Conservation (phyloP, 2,797 vertebrate genomes). For the Coracias cyanogaster region DNA sequence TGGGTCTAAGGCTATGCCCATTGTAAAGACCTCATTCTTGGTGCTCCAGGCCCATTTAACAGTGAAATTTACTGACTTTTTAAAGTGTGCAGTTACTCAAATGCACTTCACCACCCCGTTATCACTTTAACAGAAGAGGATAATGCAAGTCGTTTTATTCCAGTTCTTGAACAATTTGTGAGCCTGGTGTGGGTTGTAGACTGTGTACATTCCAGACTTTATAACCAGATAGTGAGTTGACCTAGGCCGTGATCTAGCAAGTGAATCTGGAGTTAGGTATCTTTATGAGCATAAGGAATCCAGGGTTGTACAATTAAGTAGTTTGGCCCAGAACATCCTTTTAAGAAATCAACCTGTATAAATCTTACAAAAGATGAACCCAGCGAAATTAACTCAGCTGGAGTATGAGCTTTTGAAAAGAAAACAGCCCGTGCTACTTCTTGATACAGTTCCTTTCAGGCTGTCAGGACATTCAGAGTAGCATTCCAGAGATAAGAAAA, state of each 20-base stretch:
- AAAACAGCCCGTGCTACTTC: neutral
- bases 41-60: neutral
- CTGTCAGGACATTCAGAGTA: neutral
- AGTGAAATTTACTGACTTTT: neutral
- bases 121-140: neutral
- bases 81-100: neutral
- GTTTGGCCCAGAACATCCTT: neutral
- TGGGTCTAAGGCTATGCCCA: neutral
- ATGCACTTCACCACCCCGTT: neutral
- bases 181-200: neutral
- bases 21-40: neutral
- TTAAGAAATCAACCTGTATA: neutral
- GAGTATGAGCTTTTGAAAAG: conserved; percentile 7
- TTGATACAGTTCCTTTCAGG: neutral
- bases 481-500: conserved; percentile 24
- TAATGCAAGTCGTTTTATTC: neutral
- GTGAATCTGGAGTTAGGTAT: neutral
- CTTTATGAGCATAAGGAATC: neutral
- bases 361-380: neutral
- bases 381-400: neutral
- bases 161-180: neutral
- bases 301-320: neutral
- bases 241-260: accelerated
- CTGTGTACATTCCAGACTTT: neutral
- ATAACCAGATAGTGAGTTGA: neutral